These are phyloP conservation scores for Aurelia aurita DNA, from an alignment of 30 jellyfish, hydroid and myxozoan genomes.

Conservation along the genomic window DNA sequence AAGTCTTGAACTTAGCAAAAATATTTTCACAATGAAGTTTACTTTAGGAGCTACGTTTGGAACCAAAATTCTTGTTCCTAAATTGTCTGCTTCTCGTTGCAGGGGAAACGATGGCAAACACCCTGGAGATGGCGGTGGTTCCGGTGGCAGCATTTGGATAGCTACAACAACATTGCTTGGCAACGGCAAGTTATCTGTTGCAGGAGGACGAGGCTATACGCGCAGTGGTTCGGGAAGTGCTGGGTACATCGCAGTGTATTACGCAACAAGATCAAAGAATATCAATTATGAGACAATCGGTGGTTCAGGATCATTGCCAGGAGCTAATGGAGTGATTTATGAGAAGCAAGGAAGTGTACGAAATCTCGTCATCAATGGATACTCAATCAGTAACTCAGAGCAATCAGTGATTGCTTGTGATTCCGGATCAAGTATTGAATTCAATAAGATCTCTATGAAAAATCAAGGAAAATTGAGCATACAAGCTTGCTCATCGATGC, in stretches of 20 bases:
- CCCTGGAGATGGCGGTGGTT: slow-evolving; percentile 82
- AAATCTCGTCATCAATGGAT: slow-evolving; percentile 35
- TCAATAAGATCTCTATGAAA: slow-evolving; percentile 2
- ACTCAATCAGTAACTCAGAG: slow-evolving; percentile 5
- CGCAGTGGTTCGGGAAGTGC: slow-evolving; percentile 77
- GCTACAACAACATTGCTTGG: slow-evolving; percentile 34
- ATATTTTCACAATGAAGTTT: not conserved
- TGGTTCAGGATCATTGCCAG: slow-evolving; percentile 28
- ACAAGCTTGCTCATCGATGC: slow-evolving; percentile 28
- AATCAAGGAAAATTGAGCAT: slow-evolving; percentile 27
- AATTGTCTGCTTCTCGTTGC: not conserved
- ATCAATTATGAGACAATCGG: slow-evolving; percentile 36
- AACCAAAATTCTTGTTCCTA: not conserved
- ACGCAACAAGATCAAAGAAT: slow-evolving; percentile 9
- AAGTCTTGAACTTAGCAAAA: not conserved
- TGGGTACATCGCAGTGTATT: slow-evolving; percentile 45
- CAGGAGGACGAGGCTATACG: slow-evolving; percentile 70
- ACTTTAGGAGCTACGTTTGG: not conserved
- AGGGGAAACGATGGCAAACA: slow-evolving; percentile 69
- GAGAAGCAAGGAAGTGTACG: slow-evolving; percentile 1
- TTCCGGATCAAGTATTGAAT: slow-evolving; percentile 59
- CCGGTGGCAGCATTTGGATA: slow-evolving; percentile 73
- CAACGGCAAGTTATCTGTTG: slow-evolving; percentile 43
- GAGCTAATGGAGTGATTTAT: slow-evolving; percentile 57
- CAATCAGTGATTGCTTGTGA: slow-evolving; percentile 57